Percentiles rank a stretch among this genome's conserved stretches.
Evolutionary conservation across 92 coral and sea anemone genomes (phyloP).

Genomic region (Bergia puertoricense): DNA sequence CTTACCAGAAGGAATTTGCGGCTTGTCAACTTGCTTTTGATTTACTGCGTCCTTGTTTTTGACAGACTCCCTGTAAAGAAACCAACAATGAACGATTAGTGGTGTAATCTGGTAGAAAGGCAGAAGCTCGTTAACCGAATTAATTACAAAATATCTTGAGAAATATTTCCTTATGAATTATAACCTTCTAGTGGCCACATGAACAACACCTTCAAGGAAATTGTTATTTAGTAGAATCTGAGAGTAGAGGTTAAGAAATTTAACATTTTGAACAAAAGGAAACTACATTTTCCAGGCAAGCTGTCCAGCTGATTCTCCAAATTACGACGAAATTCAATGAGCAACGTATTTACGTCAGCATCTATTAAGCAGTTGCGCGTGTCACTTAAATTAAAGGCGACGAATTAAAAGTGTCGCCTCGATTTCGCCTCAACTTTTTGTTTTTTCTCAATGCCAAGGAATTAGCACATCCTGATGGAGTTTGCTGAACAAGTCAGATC

Average conservation of each 20-base stretch:
- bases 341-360: too few relatives aligned
- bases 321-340: too few relatives aligned
- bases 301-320: not conserved
- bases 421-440: not conserved
- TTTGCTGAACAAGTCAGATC: not conserved
- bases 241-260: not conserved
- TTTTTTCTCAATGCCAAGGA: not conserved
- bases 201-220: not conserved
- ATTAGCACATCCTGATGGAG: not conserved
- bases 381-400: too few relatives aligned
- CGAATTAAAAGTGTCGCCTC: too few relatives aligned
- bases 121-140: not conserved
- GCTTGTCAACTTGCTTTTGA: not conserved
- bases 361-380: too few relatives aligned
- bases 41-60: not conserved
- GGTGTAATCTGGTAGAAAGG: not conserved
- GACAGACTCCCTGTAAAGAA: constrained; percentile 12
- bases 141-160: not conserved
- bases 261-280: not conserved
- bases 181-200: not conserved
- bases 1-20: constrained; percentile 5
- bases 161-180: not conserved
- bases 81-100: not conserved
- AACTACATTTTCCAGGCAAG: not conserved
- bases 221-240: not conserved